Conservation (phyloP, 1,140 invertebrate genomes). For the Bombus pyrosoma region DNA sequence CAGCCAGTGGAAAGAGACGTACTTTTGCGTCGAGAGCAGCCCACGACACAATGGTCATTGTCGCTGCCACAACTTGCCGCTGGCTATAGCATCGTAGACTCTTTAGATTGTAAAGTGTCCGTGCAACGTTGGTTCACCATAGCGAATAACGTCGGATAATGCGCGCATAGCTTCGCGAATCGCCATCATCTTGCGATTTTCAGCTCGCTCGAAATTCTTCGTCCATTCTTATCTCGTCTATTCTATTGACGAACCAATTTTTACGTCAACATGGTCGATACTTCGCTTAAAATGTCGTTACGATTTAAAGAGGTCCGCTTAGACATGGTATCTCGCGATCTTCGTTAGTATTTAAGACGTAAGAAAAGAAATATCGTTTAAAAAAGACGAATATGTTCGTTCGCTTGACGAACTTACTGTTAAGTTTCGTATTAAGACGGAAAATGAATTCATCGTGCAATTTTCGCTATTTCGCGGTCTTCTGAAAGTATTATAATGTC, state of each 20-base stretch:
- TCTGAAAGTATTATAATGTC: too few relatives aligned
- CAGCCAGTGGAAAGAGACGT: background rate
- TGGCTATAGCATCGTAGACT: conserved; percentile 6
- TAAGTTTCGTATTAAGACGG: too few relatives aligned
- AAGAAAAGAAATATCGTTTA: too few relatives aligned
- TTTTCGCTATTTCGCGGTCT: too few relatives aligned
- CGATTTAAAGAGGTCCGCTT: background rate
- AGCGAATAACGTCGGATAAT: background rate
- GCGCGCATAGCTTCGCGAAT: background rate
- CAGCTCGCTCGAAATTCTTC: background rate
- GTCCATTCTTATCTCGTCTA: too few relatives aligned
- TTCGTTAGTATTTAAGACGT: background rate
- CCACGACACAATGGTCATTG: conserved; percentile 28
- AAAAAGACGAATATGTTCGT: too few relatives aligned
- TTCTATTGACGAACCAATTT: background rate
- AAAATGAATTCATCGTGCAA: too few relatives aligned
- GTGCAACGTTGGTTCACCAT: conserved; percentile 15
- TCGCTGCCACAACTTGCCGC: conserved; percentile 20
- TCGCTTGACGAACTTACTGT: too few relatives aligned
- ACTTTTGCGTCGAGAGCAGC: conserved; percentile 7
- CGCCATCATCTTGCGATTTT: background rate
- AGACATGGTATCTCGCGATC: background rate
- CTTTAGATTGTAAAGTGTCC: conserved; percentile 4
- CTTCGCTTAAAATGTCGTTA: background rate
- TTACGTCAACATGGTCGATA: too few relatives aligned